Evolutionary conservation across 1,140 invertebrate species (phyloP).

Genomic region (Lasioglossum albipes): DNA sequence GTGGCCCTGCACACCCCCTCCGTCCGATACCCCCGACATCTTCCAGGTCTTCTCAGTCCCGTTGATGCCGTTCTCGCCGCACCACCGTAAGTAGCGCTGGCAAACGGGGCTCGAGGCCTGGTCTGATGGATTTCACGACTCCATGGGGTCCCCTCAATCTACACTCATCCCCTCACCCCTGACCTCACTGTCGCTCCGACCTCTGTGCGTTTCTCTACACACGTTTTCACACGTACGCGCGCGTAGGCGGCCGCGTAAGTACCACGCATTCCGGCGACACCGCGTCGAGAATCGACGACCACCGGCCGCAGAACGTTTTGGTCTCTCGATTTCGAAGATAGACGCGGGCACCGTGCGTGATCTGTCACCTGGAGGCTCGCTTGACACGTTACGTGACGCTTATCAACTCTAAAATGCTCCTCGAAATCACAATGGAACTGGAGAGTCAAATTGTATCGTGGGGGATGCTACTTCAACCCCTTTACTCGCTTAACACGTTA

Average conservation of each 20-base stretch:
- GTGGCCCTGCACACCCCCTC: conserved; percentile 45
- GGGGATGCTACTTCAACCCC: no score
- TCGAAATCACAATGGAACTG: no score
- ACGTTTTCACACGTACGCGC: conserved; percentile 51
- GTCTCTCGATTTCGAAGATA: conserved; percentile 5
- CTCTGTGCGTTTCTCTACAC: conserved; percentile 55
- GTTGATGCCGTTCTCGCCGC: conserved; percentile 68
- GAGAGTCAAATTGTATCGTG: no score
- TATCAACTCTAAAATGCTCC: no score
- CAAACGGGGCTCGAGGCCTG: conserved; percentile 65
- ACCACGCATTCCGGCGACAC: conserved; percentile 20
- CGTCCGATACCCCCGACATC: conserved; percentile 42
- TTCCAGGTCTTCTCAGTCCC: conserved; percentile 59
- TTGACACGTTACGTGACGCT: not conserved
- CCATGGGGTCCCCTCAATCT: conserved; percentile 74
- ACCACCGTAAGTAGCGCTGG: conserved; percentile 66
- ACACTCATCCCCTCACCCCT: conserved; percentile 61
- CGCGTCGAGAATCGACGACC: not conserved
- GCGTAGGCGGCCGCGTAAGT: conserved; percentile 36
- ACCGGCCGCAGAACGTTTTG: conserved; percentile 35
- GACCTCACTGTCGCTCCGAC: conserved; percentile 52
- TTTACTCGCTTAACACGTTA: no score
- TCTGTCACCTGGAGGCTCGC: not conserved
- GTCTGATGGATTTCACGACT: conserved; percentile 76
- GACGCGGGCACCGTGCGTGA: not conserved